Evolutionary conservation across 2,888 invertebrate species (phyloP), one percentile per base, ranked within the genome.

Genomic region (Auanema sp.): DNA sequence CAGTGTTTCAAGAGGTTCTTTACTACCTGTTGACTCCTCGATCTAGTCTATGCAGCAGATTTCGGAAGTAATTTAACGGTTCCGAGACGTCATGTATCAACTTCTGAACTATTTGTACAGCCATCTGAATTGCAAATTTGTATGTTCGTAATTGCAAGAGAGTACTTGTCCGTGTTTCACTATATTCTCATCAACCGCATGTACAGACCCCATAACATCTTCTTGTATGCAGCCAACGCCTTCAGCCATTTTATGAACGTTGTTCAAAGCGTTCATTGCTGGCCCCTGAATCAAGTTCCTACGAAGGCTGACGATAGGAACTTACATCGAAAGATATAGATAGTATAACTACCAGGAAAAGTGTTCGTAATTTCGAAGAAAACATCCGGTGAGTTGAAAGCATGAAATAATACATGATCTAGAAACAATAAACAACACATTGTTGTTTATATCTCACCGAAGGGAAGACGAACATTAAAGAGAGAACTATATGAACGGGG

Each of bases 211-310:
- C 59, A 70, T 66, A 12, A 79, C 75, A 53, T 75, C 67, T 11
- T 63, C 63, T 54, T 77, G 78, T 10, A 79, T 68, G 58, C 79
- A 79, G 8, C 72, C 71, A 5, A 77, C 72, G 21, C 78, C 76
- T 51, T 74, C 71, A 41, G 75, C 73, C 24, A 75, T 68, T 42
- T 63, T 58, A 49, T 72, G 72, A 12, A 79, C 63, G 54, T 79
- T 79, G 10, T 58, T 57, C 16, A 77, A 67, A 4, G 76, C 65
- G 54, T 79, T 79, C 69, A 71, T 65, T n/a, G 78, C 79, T 1
- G 77, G 70, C 43, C 69, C 68, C 75, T 77, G 18, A 24, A 68
- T 14, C n/a, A n/a, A n/a, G n/a, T n/a, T n/a, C n/a, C n/a, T n/a
- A n/a, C 41, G 21, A 16, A 47, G 47, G 6, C 52, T 16, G n/a